Conservation (phyloP, 2,888 invertebrate genomes). For the Fragum whitleyi region DNA sequence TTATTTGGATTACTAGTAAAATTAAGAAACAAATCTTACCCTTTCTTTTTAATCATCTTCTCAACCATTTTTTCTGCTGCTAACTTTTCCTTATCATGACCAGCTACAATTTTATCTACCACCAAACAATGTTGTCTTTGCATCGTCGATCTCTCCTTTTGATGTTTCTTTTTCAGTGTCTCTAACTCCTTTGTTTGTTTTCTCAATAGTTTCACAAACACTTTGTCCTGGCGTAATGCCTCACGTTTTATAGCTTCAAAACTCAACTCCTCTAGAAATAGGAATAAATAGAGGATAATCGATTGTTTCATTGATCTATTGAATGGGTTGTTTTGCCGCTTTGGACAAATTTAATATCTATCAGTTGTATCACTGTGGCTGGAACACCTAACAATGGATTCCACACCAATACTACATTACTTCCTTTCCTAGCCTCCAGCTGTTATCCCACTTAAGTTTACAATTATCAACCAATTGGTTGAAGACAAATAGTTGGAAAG, state of each 20-base stretch:
- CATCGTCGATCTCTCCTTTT: constrained; percentile 95
- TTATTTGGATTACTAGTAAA: too few relatives aligned
- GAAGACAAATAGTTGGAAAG: too few relatives aligned
- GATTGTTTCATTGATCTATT: too few relatives aligned
- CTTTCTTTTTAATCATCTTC: constrained; percentile 92
- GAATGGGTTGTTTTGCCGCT: too few relatives aligned
- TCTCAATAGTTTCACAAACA: constrained; percentile 91
- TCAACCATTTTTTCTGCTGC: constrained; percentile 82
- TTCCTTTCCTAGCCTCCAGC: too few relatives aligned
- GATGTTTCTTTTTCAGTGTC: constrained; percentile 94
- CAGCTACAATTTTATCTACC: constrained; percentile 94
- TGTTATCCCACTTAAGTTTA: too few relatives aligned
- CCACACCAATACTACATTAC: too few relatives aligned
- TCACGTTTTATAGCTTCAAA: constrained; percentile 84
- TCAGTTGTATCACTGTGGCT: too few relatives aligned
- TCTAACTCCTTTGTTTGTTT: constrained; percentile 98
- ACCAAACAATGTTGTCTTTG: constrained; percentile 94
- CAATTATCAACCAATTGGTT: too few relatives aligned
- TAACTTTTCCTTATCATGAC: constrained; percentile 83
- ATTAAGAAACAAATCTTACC: constrained; percentile 68
- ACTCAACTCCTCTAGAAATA: constrained; percentile 74
- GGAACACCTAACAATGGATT: too few relatives aligned
- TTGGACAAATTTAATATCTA: too few relatives aligned
- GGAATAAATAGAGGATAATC: neutral
- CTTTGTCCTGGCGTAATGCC: constrained; percentile 81